Conservation (phyloP, 2,113 vertebrate genomes). For the Orientallactaga bullata region DNA sequence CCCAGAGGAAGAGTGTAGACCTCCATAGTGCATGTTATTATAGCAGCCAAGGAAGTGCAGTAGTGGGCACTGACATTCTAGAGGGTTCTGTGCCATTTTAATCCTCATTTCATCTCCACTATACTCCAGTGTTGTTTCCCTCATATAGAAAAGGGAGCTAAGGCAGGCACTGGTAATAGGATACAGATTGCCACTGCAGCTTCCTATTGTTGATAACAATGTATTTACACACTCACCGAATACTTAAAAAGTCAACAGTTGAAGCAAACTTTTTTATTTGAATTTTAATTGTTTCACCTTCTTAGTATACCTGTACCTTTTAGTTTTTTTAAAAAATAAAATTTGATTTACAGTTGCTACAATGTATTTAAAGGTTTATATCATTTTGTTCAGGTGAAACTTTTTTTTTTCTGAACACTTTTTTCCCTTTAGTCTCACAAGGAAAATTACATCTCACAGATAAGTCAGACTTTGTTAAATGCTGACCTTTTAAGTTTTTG, state of each 20-base stretch:
- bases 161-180: neutral
- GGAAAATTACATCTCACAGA: slow-evolving; percentile 46
- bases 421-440: slow-evolving; percentile 32
- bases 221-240: neutral
- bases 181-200: neutral
- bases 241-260: neutral
- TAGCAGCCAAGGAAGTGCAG: neutral
- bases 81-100: neutral
- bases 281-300: slow-evolving; percentile 19
- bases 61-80: too few relatives aligned
- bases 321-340: neutral
- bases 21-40: neutral
- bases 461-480: slow-evolving; percentile 37
- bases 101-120: neutral
- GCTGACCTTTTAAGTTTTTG: slow-evolving; percentile 64
- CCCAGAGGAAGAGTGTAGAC: neutral
- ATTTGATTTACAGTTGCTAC: slow-evolving; percentile 26
- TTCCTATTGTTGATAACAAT: neutral
- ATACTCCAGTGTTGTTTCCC: accelerated
- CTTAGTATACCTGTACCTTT: neutral
- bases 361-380: slow-evolving; percentile 26
- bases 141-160: accelerated
- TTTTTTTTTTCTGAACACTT: neutral
- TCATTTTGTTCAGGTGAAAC: slow-evolving; percentile 7
- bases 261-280: slow-evolving; percentile 9